Evolutionary conservation across 2,888 invertebrate species (phyloP).

Genomic region (Hirtodrosophila confusa): DNA sequence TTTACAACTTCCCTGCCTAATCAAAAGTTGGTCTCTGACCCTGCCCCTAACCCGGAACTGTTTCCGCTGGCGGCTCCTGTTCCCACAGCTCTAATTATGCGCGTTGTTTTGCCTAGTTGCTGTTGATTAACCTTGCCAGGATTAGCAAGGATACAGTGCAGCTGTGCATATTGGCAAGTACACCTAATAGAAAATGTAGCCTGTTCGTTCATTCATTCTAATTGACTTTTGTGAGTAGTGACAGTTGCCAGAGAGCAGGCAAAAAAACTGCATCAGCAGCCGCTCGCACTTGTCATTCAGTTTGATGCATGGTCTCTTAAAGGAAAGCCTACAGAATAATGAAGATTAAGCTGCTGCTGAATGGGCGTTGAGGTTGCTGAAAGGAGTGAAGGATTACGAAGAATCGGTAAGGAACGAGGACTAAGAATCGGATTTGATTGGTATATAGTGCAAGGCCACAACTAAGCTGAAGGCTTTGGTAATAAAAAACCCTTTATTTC

Average conservation of each 20-base stretch:
- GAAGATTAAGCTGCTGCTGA: conserved; percentile 64
- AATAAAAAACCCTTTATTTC: too few relatives aligned
- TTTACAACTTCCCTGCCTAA: conserved; percentile 47
- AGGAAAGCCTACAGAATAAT: conserved; percentile 57
- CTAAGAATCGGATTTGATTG: neutral
- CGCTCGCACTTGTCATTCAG: conserved; percentile 44
- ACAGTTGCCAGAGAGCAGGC: neutral
- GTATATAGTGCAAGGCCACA: neutral
- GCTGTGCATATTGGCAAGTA: conserved; percentile 19
- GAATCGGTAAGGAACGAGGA: conserved; percentile 7
- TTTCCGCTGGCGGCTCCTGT: conserved; percentile 16
- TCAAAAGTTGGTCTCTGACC: conserved; percentile 44
- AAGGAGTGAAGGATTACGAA: conserved; percentile 4
- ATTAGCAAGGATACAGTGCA: conserved; percentile 17
- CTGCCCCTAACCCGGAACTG: conserved; percentile 19
- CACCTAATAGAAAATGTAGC: conserved; percentile 17
- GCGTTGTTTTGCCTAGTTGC: conserved; percentile 11
- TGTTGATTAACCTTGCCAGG: conserved; percentile 42
- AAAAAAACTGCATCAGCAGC: conserved; percentile 20
- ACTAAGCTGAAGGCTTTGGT: neutral
- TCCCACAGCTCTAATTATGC: conserved; percentile 43
- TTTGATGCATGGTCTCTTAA: conserved; percentile 73
- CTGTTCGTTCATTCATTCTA: conserved; percentile 57
- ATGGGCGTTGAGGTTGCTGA: conserved; percentile 9
- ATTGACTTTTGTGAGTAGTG: conserved; percentile 59